Evolutionary conservation across 2,113 vertebrate species (phyloP), one percentile per base, ranked within the genome.

Genomic region (Tragulus kanchil): DNA sequence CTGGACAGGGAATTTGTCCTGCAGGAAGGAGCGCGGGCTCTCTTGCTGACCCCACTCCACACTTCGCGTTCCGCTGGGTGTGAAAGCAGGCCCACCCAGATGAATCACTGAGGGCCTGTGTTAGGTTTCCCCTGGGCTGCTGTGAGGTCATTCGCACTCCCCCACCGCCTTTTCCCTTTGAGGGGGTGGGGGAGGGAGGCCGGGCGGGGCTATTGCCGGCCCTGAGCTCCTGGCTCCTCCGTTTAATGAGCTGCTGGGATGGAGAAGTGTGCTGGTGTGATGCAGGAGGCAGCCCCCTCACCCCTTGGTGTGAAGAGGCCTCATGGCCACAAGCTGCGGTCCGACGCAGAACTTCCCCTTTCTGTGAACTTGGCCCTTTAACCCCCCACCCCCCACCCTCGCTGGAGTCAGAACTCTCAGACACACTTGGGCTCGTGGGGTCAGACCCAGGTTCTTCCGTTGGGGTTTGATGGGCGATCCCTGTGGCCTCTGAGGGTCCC

Each of bases 61-160:
- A 91, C 96, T 94, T 6, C 31, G 78, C 59, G 26, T 85, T 84
- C 16, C 31, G 71, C 54, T 50, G 15, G 58, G 88, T 79, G 96
- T 79, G 92, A 91, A 92, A 79, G 85, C 2, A 2, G 75, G 89
- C 71, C 83, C 93, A 28, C 95, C 84, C 96, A n/a, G 25, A 31
- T 75, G 95, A 87, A 69, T 94, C 91, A 89, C 52, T 8, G 94
- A 65, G 58, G 56, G 75, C 17, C 25, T 45, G 12, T 6, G 48
- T 26, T 11, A 42, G 56, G 14, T 52, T 87, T 78, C 85, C 85
- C 58, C 23, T 12, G 62, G 6, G 54, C 17, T 56, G 36, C 83
- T 15, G 61, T 91, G 92, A 89, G 36, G 73, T 86, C 12, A 91
- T 45, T 56, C 25, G 0, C 52, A 23, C 36, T 16, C 19, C 83